Evolutionary conservation across 2,113 vertebrate genomes (phyloP), one percentile per base, ranked within the genome.

Genomic region (Sphaerodactylus townsendi): DNA sequence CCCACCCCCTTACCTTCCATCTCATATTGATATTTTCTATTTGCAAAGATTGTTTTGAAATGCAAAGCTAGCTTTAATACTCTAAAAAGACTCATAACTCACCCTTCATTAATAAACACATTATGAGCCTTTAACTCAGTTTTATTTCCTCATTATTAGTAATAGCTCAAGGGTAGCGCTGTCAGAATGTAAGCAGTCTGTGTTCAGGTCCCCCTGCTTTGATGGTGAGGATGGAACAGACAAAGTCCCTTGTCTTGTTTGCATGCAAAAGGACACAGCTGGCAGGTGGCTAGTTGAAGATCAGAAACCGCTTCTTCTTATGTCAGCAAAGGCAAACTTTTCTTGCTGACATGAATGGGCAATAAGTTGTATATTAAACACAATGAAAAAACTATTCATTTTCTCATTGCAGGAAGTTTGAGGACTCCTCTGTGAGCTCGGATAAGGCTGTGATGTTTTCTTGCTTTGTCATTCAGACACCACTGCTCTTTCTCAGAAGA

Each of bases 281-380:
- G 79, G 77, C 79, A 89, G 39, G 83, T 89, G 87, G 90, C 86
- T 91, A 81, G 77, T 48, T 83, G 69, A 85, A 92, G 83, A 92
- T 91, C 86, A 93, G 70, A 92, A 90, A 88, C 37, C 8, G 88
- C 46, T 62, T 89, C 50, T 53, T 90, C 85, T 56, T 64, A 28
- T 74, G 66, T 90, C 82, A 94, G 87, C 53, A 89, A 93, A 92
- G 90, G 90, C 90, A 92, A 92, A 88, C 76, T 87, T 88, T 77
- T 90, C 87, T 93, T 69, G 76, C 81, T 88, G 91, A 83, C 53
- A 41, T 89, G 91, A 94, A 64, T 41, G 83, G 75, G 46, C 79
- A 92, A 71, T 88, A 83, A 86, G 87, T 88, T 71, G 59, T 44
- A 84, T 37, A 91, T 86, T 81, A 90, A 87, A 81, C 46, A 73